Conservation (phyloP, 1,140 invertebrate genomes). For the Anastatus disparis region DNA sequence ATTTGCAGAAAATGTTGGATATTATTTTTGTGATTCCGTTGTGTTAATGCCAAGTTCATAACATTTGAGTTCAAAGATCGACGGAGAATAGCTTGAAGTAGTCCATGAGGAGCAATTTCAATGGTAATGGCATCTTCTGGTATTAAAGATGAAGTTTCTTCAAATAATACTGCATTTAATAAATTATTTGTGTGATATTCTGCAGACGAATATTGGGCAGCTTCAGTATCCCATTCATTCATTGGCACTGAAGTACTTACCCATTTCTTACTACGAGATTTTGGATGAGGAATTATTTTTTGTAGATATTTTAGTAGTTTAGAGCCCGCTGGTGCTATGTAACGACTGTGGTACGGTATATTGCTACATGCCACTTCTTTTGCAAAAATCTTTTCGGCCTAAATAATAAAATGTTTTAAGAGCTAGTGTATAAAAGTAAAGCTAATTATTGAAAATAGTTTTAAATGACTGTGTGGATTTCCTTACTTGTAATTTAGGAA, state of each 20-base stretch:
- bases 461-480: neutral
- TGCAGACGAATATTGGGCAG: slow-evolving; percentile 79
- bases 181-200: slow-evolving; percentile 96
- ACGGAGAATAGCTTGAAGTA: slow-evolving; percentile 75
- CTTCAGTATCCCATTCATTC: slow-evolving; percentile 75
- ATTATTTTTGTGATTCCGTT: slow-evolving; percentile 79
- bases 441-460: slow-evolving; percentile 47
- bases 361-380: slow-evolving; percentile 76
- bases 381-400: slow-evolving; percentile 81
- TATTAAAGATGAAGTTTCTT: slow-evolving; percentile 81
- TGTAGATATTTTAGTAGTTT: slow-evolving; percentile 77
- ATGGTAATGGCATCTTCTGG: slow-evolving; percentile 83
- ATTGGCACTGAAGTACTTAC: slow-evolving; percentile 87
- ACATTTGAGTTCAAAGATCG: slow-evolving; percentile 69
- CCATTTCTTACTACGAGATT: slow-evolving; percentile 82
- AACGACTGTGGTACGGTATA: slow-evolving; percentile 80
- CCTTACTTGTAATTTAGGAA: slow-evolving; percentile 58
- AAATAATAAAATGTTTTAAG: slow-evolving; percentile 54
- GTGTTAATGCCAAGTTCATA: slow-evolving; percentile 82
- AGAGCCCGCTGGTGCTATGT: slow-evolving; percentile 73
- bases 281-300: slow-evolving; percentile 77
- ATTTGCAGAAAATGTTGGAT: slow-evolving; percentile 76
- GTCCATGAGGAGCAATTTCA: slow-evolving; percentile 86
- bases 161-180: slow-evolving; percentile 84
- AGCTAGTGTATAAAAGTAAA: neutral